phyloP scores from a whole-genome alignment of 2,888 invertebrate species.

The Caenorhabditis japonica region DNA sequence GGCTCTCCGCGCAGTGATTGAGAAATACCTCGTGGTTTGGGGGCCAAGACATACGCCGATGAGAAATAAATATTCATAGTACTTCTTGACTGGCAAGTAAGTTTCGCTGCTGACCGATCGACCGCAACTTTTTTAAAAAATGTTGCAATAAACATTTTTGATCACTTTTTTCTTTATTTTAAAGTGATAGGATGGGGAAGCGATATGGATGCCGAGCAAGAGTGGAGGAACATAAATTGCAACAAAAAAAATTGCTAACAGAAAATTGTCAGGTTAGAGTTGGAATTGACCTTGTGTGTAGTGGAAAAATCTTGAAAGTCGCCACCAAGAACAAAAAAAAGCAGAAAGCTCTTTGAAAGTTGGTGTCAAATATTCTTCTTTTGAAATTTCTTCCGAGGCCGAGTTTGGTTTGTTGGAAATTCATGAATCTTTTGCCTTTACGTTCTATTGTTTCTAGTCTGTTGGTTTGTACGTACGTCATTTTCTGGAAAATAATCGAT shows the following conservation, averaged over 20 bases:
- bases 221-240: slow-evolving; percentile 23
- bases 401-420: slow-evolving; percentile 30
- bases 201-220: slow-evolving; percentile 3
- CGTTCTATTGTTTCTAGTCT: slow-evolving; percentile 47
- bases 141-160: slow-evolving; percentile 41
- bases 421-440: slow-evolving; percentile 46
- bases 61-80: slow-evolving; percentile 46
- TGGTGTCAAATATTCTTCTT: slow-evolving; percentile 33
- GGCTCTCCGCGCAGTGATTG: slow-evolving; percentile 37
- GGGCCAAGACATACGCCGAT: slow-evolving; percentile 49
- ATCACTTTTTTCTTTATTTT: too few species aligned
- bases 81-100: slow-evolving; percentile 6
- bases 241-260: slow-evolving; percentile 45
- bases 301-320: too few species aligned
- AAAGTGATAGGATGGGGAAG: slow-evolving; percentile 27
- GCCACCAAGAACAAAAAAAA: too few species aligned
- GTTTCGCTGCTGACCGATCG: neutral
- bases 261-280: too few species aligned
- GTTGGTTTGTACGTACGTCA: slow-evolving; percentile 35
- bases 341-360: too few species aligned
- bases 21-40: slow-evolving; percentile 52
- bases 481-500: slow-evolving; percentile 16
- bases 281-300: too few species aligned
- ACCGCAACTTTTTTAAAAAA: slow-evolving; percentile 42
- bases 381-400: slow-evolving; percentile 16